These are phyloP conservation scores for Odontomachus brunneus DNA, from an alignment of 1,140 invertebrate genomes.

Conservation along the genomic window DNA sequence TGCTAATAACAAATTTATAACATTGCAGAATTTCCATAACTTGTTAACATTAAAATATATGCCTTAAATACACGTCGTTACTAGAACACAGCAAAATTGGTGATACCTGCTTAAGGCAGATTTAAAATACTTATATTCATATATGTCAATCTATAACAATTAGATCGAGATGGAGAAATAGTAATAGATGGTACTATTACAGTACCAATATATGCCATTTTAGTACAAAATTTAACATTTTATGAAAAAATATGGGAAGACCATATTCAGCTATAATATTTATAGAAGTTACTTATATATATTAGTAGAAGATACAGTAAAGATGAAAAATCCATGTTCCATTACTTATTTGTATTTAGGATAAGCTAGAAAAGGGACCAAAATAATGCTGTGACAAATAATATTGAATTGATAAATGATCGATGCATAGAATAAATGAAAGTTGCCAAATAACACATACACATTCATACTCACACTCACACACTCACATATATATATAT, in stretches of 20 bases:
- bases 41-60: slow-evolving; percentile 29
- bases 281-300: neutral
- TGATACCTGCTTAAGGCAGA: slow-evolving; percentile 1
- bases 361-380: neutral
- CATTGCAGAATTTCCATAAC: slow-evolving; percentile 17
- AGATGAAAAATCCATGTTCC: neutral
- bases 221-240: neutral
- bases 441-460: neutral
- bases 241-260: neutral
- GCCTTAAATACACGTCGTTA: slow-evolving; percentile 34
- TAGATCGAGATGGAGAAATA: slow-evolving; percentile 10
- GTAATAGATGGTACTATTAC: slow-evolving; percentile 17
- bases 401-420: neutral
- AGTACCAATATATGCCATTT: slow-evolving; percentile 20
- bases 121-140: neutral
- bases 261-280: neutral
- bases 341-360: slow-evolving; percentile 12
- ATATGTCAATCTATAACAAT: neutral
- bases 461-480: too few species aligned
- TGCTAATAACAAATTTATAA: slow-evolving; percentile 45
- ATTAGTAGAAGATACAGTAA: neutral
- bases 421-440: neutral
- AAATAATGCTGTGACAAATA: slow-evolving; percentile 25
- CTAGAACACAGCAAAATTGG: neutral
- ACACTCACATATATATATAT: slow-evolving; percentile 27